Percentiles rank a stretch among this genome's conserved stretches.
Evolutionary conservation across 1,140 invertebrate species (phyloP).

Genomic region (Drosophila santomea): DNA sequence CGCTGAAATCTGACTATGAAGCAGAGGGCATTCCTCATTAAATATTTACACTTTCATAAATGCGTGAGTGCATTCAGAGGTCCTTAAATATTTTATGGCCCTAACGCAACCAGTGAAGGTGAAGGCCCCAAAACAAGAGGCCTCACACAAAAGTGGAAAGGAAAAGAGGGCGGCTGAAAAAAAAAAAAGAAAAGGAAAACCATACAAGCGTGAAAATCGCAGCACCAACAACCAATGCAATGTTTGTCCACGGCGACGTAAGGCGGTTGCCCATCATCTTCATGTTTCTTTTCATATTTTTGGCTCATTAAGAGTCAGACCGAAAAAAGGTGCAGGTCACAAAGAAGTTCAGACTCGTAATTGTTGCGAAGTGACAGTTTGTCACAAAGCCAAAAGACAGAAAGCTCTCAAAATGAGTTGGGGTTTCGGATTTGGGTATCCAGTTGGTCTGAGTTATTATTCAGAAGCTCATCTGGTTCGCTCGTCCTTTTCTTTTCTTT

Average conservation of each 20-base stretch:
- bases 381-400: slow-evolving; percentile 44
- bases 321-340: slow-evolving; percentile 42
- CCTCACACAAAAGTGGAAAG: neutral
- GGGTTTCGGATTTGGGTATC: slow-evolving; percentile 18
- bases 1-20: slow-evolving; percentile 40
- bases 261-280: slow-evolving; percentile 6
- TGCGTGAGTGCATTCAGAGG: slow-evolving; percentile 79
- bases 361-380: slow-evolving; percentile 53
- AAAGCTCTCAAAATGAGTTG: slow-evolving; percentile 29
- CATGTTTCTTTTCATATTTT: slow-evolving; percentile 42
- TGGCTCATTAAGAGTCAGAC: slow-evolving; percentile 47
- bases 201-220: slow-evolving; percentile 76
- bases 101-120: slow-evolving; percentile 54
- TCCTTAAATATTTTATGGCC: slow-evolving; percentile 74
- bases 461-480: slow-evolving; percentile 34
- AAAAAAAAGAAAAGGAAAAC: slow-evolving; percentile 45
- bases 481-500: neutral
- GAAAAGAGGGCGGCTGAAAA: slow-evolving; percentile 1
- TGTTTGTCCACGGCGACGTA: slow-evolving; percentile 26
- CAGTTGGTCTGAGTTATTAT: slow-evolving; percentile 8
- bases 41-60: slow-evolving; percentile 83
- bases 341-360: slow-evolving; percentile 40
- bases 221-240: slow-evolving; percentile 52
- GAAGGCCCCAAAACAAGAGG: slow-evolving; percentile 37
- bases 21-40: slow-evolving; percentile 68